Evolutionary conservation across 2,113 vertebrate genomes (phyloP).

Genomic region (Callospermophilus lateralis): DNA sequence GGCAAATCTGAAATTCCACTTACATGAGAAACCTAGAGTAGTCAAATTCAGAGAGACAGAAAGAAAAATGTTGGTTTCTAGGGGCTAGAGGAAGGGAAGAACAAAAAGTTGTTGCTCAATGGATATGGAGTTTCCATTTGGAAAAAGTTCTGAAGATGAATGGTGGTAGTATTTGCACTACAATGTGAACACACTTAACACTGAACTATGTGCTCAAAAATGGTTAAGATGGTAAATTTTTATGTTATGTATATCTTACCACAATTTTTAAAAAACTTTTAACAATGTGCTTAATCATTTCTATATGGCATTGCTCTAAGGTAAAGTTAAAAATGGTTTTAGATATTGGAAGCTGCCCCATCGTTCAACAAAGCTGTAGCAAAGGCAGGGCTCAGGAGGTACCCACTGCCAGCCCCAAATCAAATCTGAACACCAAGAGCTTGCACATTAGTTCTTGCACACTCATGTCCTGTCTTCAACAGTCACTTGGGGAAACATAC

Average conservation of each 20-base stretch:
- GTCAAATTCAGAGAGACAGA: background rate
- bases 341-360: background rate
- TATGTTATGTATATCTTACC: background rate
- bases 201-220: background rate
- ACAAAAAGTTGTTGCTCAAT: background rate
- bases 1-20: background rate
- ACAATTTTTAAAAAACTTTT: background rate
- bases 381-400: background rate
- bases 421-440: background rate
- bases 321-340: background rate
- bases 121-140: background rate
- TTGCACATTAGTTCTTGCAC: background rate
- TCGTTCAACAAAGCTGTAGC: background rate
- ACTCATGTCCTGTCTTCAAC: background rate
- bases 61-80: background rate
- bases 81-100: background rate
- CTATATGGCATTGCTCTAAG: background rate
- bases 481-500: background rate
- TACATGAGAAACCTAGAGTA: background rate
- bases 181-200: background rate
- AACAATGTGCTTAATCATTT: background rate
- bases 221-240: background rate
- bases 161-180: too few species aligned
- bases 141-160: background rate
- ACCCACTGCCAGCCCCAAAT: background rate